Percentiles rank a stretch among this genome's conserved stretches.
These are phyloP conservation scores for Tenthredo mesomela DNA, from an alignment of 2,888 invertebrate species.

Conservation along the genomic window DNA sequence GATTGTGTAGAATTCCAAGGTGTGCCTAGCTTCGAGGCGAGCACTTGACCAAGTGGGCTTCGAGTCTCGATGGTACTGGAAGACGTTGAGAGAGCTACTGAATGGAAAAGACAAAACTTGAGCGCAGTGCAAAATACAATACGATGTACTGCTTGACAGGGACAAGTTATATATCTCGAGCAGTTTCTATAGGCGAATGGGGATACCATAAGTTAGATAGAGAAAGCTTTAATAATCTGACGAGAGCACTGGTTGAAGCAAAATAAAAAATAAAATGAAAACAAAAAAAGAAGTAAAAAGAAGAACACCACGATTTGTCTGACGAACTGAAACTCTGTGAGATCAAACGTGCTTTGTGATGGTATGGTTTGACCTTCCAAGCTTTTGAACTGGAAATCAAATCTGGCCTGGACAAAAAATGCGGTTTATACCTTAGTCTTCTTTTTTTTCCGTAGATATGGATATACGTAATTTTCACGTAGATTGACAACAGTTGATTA, in stretches of 20 bases:
- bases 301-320: background rate
- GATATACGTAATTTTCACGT: background rate
- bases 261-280: background rate
- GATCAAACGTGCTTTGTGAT: constrained; percentile 37
- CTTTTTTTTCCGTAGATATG: background rate
- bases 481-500: constrained; percentile 24
- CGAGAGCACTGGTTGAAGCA: background rate
- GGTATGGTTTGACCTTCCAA: constrained; percentile 26
- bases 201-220: background rate
- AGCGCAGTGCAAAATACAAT: constrained; percentile 16
- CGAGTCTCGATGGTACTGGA: constrained; percentile 31
- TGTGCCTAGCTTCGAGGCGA: constrained; percentile 13
- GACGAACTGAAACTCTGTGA: constrained; percentile 31
- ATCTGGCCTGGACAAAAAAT: background rate
- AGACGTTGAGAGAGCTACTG: constrained; percentile 29
- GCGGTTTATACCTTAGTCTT: background rate
- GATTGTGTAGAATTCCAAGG: constrained; percentile 16
- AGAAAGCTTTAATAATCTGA: background rate
- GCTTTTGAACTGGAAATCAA: constrained; percentile 2
- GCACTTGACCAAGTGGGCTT: constrained; percentile 32
- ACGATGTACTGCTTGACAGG: constrained; percentile 15
- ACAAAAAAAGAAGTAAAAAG: background rate
- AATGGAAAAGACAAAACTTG: constrained; percentile 43
- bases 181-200: background rate
- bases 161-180: background rate